These are phyloP conservation scores for Camponotus floridanus DNA, from an alignment of 1,140 invertebrate genomes.

Conservation along the genomic window DNA sequence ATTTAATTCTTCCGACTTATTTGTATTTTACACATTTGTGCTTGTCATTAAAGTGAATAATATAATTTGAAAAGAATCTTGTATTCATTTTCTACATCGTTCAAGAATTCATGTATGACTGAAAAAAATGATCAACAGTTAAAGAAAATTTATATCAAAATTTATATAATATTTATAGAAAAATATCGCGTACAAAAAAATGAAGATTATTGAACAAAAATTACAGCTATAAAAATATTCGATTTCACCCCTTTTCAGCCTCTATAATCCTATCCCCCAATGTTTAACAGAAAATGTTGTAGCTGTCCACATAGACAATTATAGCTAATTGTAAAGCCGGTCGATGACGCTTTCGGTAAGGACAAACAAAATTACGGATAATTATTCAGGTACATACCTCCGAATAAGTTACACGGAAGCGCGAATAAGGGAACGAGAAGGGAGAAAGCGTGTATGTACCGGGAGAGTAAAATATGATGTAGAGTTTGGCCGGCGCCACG, in stretches of 20 bases:
- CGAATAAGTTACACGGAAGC: conserved; percentile 52
- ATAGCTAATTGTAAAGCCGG: conserved; percentile 31
- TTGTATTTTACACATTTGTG: not conserved
- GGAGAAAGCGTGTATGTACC: conserved; percentile 39
- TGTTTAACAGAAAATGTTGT: not conserved
- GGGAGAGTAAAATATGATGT: conserved; percentile 82
- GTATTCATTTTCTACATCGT: not conserved
- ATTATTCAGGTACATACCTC: conserved; percentile 81
- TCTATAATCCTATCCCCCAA: not conserved
- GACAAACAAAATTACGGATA: conserved; percentile 82
- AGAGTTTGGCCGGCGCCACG: conserved; percentile 77
- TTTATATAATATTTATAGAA: too few relatives aligned
- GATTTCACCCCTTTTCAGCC: too few relatives aligned
- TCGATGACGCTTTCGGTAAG: conserved; percentile 34
- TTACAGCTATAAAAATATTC: not conserved
- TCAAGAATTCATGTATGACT: conserved; percentile 16
- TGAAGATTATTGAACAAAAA: too few relatives aligned
- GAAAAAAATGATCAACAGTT: not conserved
- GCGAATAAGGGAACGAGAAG: not conserved
- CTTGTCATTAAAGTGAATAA: not conserved
- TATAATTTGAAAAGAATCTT: not conserved
- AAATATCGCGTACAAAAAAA: too few relatives aligned
- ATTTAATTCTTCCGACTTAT: not conserved
- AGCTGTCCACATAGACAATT: not conserved
- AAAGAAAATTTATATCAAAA: too few relatives aligned